phyloP scores from a whole-genome alignment of 2,888 invertebrate genomes.

The Drosophila parthenogenetica region DNA sequence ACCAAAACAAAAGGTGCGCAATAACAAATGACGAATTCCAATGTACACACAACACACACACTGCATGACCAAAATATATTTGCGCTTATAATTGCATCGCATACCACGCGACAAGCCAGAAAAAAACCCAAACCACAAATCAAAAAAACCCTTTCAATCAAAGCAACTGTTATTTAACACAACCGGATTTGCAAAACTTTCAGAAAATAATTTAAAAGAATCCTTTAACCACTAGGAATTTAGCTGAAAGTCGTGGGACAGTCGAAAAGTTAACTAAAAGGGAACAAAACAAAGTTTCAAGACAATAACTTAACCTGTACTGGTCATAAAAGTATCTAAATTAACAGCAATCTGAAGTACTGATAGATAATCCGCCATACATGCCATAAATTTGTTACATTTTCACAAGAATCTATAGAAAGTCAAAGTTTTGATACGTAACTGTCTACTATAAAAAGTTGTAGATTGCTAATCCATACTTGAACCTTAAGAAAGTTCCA shows the following conservation, averaged over 20 bases:
- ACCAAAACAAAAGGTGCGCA: conserved; percentile 57
- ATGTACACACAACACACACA: conserved; percentile 28
- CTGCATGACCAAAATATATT: conserved; percentile 51
- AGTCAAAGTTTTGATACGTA: neutral
- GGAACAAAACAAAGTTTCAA: no score
- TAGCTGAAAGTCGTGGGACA: neutral
- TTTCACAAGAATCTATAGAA: neutral
- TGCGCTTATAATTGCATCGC: conserved; percentile 38
- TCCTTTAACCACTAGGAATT: conserved; percentile 1
- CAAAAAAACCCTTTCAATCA: conserved; percentile 28
- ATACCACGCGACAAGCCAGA: neutral
- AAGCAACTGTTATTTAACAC: neutral
- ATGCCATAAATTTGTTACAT: neutral
- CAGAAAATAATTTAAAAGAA: neutral
- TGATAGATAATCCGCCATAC: neutral
- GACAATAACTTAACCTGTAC: neutral
- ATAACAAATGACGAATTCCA: conserved; percentile 49
- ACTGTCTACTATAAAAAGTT: neutral
- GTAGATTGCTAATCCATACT: neutral
- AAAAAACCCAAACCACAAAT: conserved; percentile 27
- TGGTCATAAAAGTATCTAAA: neutral
- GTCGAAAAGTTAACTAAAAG: neutral
- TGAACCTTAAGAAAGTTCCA: neutral
- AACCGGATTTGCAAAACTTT: conserved; percentile 19
- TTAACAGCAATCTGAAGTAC: neutral